Base-by-base conservation (phyloP, 2,888 invertebrate species). In the Lycia hirtaria region DNA sequence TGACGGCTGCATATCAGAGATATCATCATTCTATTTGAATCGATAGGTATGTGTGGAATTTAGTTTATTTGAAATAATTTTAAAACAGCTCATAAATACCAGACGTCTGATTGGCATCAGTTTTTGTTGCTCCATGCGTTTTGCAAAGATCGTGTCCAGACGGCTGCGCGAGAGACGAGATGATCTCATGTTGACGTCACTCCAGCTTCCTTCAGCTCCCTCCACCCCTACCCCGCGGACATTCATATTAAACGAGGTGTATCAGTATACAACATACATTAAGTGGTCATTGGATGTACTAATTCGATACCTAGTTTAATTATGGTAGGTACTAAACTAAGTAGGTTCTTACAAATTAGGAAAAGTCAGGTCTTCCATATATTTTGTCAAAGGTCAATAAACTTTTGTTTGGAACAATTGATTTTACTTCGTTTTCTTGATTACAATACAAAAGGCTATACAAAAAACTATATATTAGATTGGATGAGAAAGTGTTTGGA, bases 111-210 rank as follows among this genome's bases (percentile, higher is more conserved):
- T 55, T 56, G 22, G 33, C 9, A 49, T 49, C 38, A 30, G 44
- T 52, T 58, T 58, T 57, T 48, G 50, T 52, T 14, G 48, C 12
- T 14, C 10, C 14, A 41, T 45, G 49, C 28, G 56, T 50, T 63
- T 59, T 43, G 63, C 60, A 68, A 64, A 63, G 37, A 55, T 60
- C 65, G 58, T 61, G 72, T 64, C 71, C 71, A 75, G 73, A 67
- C 65, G 56, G 58, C 64, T 65, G 65, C 56, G 54, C 41, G 44
- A 50, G 48, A 67, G 70, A 63, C 60, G 73, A 72, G 79, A 71
- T 80, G 79, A 81, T 81, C 75, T 81, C 76, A 80, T 71, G 38
- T 56, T 87, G 83, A 84, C 84, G 82, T 87, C 85, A 85, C 58
- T 57, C 51, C 64, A 66, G 73, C 71, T 82, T 84, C 83, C 85